These are phyloP conservation scores for Rafetus swinhoei DNA, from an alignment of 2,113 vertebrate genomes.

Conservation along the genomic window DNA sequence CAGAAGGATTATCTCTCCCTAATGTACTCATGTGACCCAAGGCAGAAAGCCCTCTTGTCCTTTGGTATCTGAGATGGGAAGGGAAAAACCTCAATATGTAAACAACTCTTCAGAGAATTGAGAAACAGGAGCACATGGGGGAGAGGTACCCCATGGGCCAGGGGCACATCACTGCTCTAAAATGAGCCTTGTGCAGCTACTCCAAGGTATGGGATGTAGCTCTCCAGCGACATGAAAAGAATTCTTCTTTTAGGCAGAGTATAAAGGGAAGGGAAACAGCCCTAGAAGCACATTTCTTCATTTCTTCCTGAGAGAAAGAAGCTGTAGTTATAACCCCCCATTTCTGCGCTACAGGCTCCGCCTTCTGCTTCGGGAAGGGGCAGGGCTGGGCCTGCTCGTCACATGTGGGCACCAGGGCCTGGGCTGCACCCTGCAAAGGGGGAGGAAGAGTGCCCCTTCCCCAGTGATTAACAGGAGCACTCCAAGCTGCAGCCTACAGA, in stretches of 20 bases:
- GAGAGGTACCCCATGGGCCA: fast-evolving
- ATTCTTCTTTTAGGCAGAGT: neutral
- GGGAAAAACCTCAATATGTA: neutral
- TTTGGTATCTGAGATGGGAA: neutral
- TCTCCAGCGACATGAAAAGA: neutral
- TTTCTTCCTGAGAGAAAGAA: neutral
- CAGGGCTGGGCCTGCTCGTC: too few species aligned
- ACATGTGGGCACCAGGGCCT: too few species aligned
- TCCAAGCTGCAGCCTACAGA: too few species aligned
- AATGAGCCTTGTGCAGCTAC: neutral
- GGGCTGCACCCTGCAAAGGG: too few species aligned
- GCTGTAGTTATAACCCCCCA: neutral
- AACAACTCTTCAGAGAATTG: neutral
- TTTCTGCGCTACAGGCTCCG: too few species aligned
- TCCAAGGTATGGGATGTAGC: neutral
- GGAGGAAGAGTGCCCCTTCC: too few species aligned
- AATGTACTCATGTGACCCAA: fast-evolving
- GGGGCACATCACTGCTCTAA: neutral
- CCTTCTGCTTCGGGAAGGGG: too few species aligned
- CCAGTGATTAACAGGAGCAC: too few species aligned
- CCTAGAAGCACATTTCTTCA: neutral
- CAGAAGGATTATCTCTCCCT: neutral
- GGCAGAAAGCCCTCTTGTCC: neutral
- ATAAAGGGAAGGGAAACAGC: neutral
- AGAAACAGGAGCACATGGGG: too few species aligned